A percentile compares a stretch with the other conserved stretches of the same genome.
phyloP scores from a whole-genome alignment of 2,888 invertebrate genomes.

The Escarpia spicata region DNA sequence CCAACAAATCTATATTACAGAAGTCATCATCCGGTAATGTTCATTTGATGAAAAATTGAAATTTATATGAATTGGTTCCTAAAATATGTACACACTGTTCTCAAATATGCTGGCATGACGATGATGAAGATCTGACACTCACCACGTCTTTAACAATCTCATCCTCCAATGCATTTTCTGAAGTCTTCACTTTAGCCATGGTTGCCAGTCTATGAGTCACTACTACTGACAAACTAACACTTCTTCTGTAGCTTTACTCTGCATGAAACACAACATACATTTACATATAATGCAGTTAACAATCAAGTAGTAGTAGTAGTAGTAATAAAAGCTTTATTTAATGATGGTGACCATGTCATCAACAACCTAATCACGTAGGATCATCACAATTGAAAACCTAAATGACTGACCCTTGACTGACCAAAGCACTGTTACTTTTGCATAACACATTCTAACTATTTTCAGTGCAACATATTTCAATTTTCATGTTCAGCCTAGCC shows the following conservation, averaged over 20 bases:
- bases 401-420: too few species aligned
- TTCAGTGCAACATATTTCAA: too few species aligned
- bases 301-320: too few species aligned
- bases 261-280: slow-evolving; percentile 7
- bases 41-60: not conserved
- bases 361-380: too few species aligned
- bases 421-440: too few species aligned
- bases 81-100: too few species aligned
- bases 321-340: too few species aligned
- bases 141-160: slow-evolving; percentile 51
- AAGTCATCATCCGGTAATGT: not conserved
- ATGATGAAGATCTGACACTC: slow-evolving; percentile 24
- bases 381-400: too few species aligned
- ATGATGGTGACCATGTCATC: too few species aligned
- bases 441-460: too few species aligned
- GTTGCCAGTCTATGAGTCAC: not conserved
- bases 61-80: not conserved
- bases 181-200: not conserved
- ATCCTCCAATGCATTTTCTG: slow-evolving; percentile 46
- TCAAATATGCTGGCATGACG: not conserved
- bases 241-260: not conserved
- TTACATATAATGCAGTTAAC: not conserved
- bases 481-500: too few species aligned
- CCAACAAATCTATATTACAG: not conserved
- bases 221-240: slow-evolving; percentile 13